phyloP scores from a whole-genome alignment of 92 coral and sea anemone species.

The Paragorgia papillata region DNA sequence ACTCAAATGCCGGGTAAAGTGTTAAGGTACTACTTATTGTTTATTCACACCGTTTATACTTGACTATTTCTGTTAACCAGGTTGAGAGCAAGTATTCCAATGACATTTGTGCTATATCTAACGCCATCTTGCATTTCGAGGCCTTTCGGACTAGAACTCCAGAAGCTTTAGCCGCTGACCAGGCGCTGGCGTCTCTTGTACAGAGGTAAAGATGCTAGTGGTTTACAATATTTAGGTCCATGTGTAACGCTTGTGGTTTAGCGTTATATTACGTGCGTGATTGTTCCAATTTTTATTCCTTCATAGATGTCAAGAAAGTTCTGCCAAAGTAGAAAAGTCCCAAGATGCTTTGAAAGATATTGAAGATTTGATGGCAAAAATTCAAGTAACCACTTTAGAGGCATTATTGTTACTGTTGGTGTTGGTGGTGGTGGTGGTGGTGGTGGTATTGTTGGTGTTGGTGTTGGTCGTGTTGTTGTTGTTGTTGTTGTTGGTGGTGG shows the following conservation, averaged over 20 bases:
- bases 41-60: no score
- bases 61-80: slow-evolving; percentile 43
- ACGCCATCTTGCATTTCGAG: slow-evolving; percentile 93
- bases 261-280: no score
- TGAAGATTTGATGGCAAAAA: slow-evolving; percentile 70
- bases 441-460: no score
- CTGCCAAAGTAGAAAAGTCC: slow-evolving; percentile 81
- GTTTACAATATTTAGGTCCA: not conserved
- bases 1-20: no score
- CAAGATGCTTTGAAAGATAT: slow-evolving; percentile 71
- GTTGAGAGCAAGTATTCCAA: slow-evolving; percentile 86
- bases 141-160: slow-evolving; percentile 77
- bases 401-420: no score
- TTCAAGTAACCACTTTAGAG: no score
- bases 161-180: slow-evolving; percentile 78
- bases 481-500: no score
- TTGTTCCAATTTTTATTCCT: not conserved
- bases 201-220: slow-evolving; percentile 54
- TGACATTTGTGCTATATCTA: slow-evolving; percentile 85
- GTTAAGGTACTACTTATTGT: no score
- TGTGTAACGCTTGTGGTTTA: no score
- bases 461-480: no score
- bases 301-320: slow-evolving; percentile 79
- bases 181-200: slow-evolving; percentile 75
- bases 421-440: no score